A percentile compares a stretch with the other conserved stretches of the same genome.
Evolutionary conservation across 2,113 vertebrate genomes (phyloP).

Genomic region (Drymodes brunneopygia): DNA sequence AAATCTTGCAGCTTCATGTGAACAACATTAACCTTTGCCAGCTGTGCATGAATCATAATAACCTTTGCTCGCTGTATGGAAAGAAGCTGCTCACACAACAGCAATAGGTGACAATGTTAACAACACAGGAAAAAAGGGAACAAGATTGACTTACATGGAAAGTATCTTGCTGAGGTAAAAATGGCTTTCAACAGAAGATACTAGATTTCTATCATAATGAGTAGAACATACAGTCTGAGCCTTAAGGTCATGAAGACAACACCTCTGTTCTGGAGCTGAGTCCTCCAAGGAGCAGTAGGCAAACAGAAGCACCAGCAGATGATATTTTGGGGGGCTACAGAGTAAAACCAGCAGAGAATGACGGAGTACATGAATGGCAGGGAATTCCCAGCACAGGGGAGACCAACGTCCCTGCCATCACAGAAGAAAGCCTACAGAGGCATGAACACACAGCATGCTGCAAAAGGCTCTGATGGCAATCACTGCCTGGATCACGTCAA

Average conservation of each 20-base stretch:
- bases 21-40: background rate
- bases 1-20: background rate
- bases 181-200: background rate
- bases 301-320: background rate
- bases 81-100: background rate
- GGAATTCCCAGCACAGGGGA: background rate
- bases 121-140: background rate
- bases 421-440: background rate
- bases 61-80: background rate
- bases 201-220: background rate
- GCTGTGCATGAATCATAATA: background rate
- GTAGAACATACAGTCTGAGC: background rate
- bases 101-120: background rate
- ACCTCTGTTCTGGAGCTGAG: background rate
- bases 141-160: background rate
- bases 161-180: background rate
- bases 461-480: background rate
- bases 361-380: rapidly evolving
- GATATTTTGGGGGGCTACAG: background rate
- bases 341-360: background rate
- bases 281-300: background rate
- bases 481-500: background rate
- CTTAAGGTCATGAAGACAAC: background rate
- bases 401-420: background rate
- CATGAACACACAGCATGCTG: rapidly evolving